These are phyloP conservation scores for Apomyelois bistriatella DNA, from an alignment of 2,888 invertebrate genomes.

Conservation along the genomic window DNA sequence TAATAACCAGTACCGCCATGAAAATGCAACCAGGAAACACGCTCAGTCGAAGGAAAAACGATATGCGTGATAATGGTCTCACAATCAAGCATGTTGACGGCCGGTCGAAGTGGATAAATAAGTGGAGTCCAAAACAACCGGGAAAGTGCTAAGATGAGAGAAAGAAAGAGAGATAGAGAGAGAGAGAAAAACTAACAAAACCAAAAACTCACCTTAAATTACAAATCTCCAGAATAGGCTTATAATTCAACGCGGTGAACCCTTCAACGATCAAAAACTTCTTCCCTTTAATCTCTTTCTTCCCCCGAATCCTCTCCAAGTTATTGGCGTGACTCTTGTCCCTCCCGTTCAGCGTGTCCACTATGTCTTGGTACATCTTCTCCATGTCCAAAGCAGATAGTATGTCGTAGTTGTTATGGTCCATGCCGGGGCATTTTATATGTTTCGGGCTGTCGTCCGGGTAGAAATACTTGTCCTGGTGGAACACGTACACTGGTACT, in stretches of 20 bases:
- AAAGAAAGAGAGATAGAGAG: too few relatives aligned
- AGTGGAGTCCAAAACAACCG: too few relatives aligned
- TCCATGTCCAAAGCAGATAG: slow-evolving; percentile 86
- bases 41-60: too few relatives aligned
- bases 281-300: slow-evolving; percentile 32
- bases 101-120: too few relatives aligned
- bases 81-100: too few relatives aligned
- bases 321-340: slow-evolving; percentile 26
- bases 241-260: slow-evolving; percentile 86
- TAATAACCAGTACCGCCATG: too few relatives aligned
- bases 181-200: too few relatives aligned
- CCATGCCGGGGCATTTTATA: slow-evolving; percentile 80
- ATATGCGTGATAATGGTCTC: too few relatives aligned
- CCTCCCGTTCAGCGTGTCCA: slow-evolving; percentile 46
- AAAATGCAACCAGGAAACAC: too few relatives aligned
- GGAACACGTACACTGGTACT: slow-evolving; percentile 76
- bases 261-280: slow-evolving; percentile 87
- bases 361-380: slow-evolving; percentile 82
- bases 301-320: slow-evolving; percentile 16
- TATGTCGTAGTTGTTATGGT: slow-evolving; percentile 88
- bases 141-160: neutral
- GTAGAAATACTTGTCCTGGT: slow-evolving; percentile 89
- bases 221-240: slow-evolving; percentile 83
- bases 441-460: slow-evolving; percentile 84
- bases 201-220: slow-evolving; percentile 79